Percentiles rank a stretch among this genome's conserved stretches.
Conservation (phyloP, 2,113 vertebrate species). For the Ictidomys tridecemlineatus region DNA sequence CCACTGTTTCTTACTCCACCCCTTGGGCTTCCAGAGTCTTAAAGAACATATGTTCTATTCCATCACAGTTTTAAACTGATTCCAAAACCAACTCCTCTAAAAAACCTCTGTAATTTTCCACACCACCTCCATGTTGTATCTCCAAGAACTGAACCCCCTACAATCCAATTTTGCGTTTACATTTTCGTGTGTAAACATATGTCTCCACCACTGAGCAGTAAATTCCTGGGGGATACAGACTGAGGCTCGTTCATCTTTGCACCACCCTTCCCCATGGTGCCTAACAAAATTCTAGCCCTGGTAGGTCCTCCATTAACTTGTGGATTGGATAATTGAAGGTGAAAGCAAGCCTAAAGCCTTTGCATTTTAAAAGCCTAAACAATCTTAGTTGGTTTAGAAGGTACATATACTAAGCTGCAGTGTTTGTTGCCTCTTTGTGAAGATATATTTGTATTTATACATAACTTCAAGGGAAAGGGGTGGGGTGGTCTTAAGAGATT, state of each 20-base stretch:
- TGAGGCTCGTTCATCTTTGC: background rate
- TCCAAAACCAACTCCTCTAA: background rate
- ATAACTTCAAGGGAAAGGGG: background rate
- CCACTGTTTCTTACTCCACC: background rate
- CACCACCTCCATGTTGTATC: background rate
- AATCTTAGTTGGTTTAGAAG: slow-evolving; percentile 30
- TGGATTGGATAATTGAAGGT: slow-evolving; percentile 43
- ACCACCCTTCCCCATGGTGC: background rate
- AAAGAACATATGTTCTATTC: background rate
- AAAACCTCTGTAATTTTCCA: background rate
- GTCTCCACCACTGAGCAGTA: slow-evolving; percentile 11
- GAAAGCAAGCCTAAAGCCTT: slow-evolving; percentile 21
- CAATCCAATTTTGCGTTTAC: background rate
- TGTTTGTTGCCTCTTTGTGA: slow-evolving; percentile 64
- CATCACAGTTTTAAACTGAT: background rate
- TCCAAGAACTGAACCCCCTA: background rate
- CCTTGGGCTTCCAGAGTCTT: background rate
- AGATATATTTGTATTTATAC: slow-evolving; percentile 42
- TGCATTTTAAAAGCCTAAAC: slow-evolving; percentile 72
- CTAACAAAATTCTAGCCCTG: slow-evolving; percentile 63
- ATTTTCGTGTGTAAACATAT: background rate
- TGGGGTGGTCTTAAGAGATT: background rate
- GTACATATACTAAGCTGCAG: background rate
- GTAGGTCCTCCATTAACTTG: slow-evolving; percentile 34
- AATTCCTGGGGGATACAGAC: slow-evolving; percentile 4